Base-by-base conservation (phyloP, 1,140 invertebrate species). In the Diorhabda carinulata region DNA sequence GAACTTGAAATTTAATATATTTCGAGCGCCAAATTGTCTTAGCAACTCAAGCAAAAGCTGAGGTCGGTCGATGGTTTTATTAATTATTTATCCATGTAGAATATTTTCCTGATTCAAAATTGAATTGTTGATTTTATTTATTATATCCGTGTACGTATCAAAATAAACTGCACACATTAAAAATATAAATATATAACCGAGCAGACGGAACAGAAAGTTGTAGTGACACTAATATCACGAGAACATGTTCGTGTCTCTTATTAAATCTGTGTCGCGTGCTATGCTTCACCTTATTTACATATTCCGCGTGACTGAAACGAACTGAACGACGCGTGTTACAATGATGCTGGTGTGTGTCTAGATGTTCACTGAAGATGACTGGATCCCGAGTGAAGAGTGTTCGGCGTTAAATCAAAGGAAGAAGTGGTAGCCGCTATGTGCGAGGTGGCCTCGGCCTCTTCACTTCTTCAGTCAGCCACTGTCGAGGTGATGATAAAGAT, bases 401-500 rank as follows among this genome's bases (percentile, higher is more conserved):
- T 63, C 43, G 64, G 63, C 70, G 69, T 75, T 75, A 75, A 75
- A 74, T 74, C 73, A 74, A 74, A 74, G 73, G 72, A 74, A 69
- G 73, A 74, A 74, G 71, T 74, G 71, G 73, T 69, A 73, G 70
- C 64, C 44, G 67, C 60, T 44, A 64, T 61, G 62, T 62, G 41
- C 25, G 70, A 67, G 56, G 56, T 57, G 66, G 61, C 66, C 45
- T 57, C 59, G 52, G 42, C 43, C 25, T 63, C 67, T 69, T 63
- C 65, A 52, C 47, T 52, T 52, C 47, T 52, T 52, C 47, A 52
- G 47, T 52, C 47, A 61, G 71, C 71, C 73, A 72, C 57, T 71
- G 73, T 70, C 72, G 70, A 74, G 73, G 70, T 69, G 72, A 71
- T 69, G 70, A 63, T 58, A 57, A 59, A 45, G 40, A 67, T 60